Evolutionary conservation across 2,888 invertebrate genomes (phyloP).

Genomic region (Sinodicranocentrus sp.): DNA sequence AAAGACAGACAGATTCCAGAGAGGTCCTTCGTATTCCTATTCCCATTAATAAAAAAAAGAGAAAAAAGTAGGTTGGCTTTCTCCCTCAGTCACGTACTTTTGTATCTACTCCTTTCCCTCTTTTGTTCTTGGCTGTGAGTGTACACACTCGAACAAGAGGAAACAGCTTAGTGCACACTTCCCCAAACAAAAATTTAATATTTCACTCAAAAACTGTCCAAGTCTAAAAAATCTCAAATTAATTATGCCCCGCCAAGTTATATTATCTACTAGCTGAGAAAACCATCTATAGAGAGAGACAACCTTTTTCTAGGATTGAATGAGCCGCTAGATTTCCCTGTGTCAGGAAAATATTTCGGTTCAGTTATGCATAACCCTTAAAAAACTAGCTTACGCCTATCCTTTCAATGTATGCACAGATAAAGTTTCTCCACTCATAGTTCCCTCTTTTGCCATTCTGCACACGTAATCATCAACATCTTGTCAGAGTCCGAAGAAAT

Average conservation of each 20-base stretch:
- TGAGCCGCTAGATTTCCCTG: too few species aligned
- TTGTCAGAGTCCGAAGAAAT: background rate
- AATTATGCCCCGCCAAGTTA: slow-evolving; percentile 40
- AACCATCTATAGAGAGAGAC: too few species aligned
- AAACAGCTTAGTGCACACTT: too few species aligned
- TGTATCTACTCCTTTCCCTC: background rate
- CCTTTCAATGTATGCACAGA: too few species aligned
- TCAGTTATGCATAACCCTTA: too few species aligned
- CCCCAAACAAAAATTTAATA: slow-evolving; percentile 47
- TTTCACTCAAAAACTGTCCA: slow-evolving; percentile 47
- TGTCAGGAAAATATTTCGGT: too few species aligned
- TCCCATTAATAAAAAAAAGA: slow-evolving; percentile 22
- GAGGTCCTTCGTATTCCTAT: slow-evolving; percentile 25
- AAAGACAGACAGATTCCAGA: slow-evolving; percentile 50
- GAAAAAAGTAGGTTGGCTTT: slow-evolving; percentile 14
- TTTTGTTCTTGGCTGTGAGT: background rate
- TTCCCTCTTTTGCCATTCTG: background rate
- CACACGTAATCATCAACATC: background rate
- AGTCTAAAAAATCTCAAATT: slow-evolving; percentile 49
- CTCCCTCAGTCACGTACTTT: background rate
- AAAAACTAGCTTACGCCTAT: too few species aligned
- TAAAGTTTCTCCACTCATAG: too few species aligned
- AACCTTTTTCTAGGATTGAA: too few species aligned
- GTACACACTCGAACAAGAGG: background rate
- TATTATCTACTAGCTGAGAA: too few species aligned